These are phyloP conservation scores for Acanthiza pusilla DNA, from an alignment of 2,797 vertebrate species.

Conservation along the genomic window DNA sequence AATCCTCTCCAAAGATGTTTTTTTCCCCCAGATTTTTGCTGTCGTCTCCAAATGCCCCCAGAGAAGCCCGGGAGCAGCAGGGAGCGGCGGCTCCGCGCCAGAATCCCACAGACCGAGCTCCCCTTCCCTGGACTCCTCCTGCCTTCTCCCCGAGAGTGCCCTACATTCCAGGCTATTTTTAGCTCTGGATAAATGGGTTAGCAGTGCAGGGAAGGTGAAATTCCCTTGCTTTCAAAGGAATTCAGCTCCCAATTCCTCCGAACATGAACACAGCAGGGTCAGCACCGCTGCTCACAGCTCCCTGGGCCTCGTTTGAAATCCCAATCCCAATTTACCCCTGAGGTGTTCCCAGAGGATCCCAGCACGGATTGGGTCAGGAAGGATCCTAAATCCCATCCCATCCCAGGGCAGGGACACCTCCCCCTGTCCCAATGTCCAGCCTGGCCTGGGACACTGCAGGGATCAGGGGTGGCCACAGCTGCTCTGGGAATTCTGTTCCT, in stretches of 20 bases:
- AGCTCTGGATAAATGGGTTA: slow-evolving; percentile 11
- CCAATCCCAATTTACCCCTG: neutral
- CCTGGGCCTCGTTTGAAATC: neutral
- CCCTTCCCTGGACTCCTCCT: neutral
- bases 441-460: too few relatives aligned
- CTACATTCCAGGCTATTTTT: slow-evolving; percentile 60
- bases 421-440: too few relatives aligned
- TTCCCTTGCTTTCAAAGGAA: neutral
- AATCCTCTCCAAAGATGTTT: accelerated
- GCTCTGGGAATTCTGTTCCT: neutral
- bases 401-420: too few relatives aligned
- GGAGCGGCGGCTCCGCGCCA: neutral
- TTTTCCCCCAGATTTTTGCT: too few relatives aligned
- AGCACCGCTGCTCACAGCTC: neutral
- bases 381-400: accelerated
- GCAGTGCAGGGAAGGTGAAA: slow-evolving; percentile 24
- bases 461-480: neutral
- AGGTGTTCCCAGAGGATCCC: neutral
- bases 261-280: neutral
- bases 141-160: neutral
- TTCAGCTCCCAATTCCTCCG: too few relatives aligned
- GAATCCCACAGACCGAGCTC: neutral
- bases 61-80: neutral
- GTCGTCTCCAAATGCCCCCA: neutral
- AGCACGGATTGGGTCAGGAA: neutral